Percentiles rank a stretch among this genome's conserved stretches.
These are phyloP conservation scores for Leptosomus discolor DNA, from an alignment of 2,113 vertebrate genomes.

Conservation along the genomic window DNA sequence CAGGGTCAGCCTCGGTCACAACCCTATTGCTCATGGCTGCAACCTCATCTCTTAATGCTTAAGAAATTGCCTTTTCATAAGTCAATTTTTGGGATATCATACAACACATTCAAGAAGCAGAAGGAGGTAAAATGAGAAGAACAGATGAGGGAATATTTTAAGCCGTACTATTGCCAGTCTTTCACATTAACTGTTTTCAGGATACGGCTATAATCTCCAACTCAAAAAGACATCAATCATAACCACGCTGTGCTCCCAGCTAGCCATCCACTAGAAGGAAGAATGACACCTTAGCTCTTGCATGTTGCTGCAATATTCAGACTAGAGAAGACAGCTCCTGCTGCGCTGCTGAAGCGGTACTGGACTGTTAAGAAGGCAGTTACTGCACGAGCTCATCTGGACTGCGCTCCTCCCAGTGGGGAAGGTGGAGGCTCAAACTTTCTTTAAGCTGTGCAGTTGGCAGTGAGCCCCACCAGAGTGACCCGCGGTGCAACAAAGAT, in stretches of 20 bases:
- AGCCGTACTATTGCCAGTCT: neutral
- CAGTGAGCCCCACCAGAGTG: neutral
- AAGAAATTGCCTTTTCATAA: neutral
- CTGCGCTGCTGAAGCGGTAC: neutral
- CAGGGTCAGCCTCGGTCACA: neutral
- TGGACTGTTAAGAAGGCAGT: neutral
- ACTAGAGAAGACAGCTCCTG: neutral
- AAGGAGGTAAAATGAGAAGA: neutral
- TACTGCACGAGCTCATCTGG: neutral
- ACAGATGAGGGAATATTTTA: neutral
- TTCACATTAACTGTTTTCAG: neutral
- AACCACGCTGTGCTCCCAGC: neutral
- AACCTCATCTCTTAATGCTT: neutral
- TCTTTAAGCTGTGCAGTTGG: neutral
- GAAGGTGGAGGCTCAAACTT: neutral
- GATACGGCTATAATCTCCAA: neutral
- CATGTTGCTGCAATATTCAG: neutral
- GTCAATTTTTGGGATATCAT: neutral
- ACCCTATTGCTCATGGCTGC: neutral
- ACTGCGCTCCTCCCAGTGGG: neutral
- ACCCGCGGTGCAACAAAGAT: fast-evolving
- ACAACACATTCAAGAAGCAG: neutral
- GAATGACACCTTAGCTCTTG: neutral
- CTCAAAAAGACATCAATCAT: neutral
- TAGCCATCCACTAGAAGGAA: fast-evolving